Percentiles rank a stretch among this genome's conserved stretches.
Evolutionary conservation across 2,797 vertebrate species (phyloP).

Genomic region (Paramormyrops hopkinsi): DNA sequence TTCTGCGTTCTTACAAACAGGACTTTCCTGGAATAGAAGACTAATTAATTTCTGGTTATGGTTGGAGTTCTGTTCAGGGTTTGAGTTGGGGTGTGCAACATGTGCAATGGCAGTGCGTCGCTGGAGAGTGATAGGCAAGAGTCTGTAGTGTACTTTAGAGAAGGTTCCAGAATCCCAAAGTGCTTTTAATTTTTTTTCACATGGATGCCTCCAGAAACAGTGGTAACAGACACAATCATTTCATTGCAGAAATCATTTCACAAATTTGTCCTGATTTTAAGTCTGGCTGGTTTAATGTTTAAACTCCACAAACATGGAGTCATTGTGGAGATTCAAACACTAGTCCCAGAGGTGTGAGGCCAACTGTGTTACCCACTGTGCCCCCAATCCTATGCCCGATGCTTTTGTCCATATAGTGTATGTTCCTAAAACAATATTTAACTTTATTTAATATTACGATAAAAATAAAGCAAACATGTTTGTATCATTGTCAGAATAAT

Average conservation of each 20-base stretch:
- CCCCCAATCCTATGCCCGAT: neutral
- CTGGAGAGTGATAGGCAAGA: neutral
- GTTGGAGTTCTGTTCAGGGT: neutral
- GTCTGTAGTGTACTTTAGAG: neutral
- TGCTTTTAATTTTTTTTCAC: neutral
- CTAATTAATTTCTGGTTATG: neutral
- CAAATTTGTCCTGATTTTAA: neutral
- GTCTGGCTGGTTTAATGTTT: neutral
- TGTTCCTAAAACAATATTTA: neutral
- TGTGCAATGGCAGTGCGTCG: neutral
- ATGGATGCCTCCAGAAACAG: neutral
- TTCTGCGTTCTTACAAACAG: neutral
- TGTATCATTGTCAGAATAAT: neutral
- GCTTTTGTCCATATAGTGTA: neutral
- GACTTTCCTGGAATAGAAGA: neutral
- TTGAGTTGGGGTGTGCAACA: neutral
- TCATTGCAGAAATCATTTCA: neutral
- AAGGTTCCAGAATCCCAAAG: neutral
- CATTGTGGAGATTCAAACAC: neutral
- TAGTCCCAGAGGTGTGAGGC: neutral
- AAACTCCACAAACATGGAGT: neutral
- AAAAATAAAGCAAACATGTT: neutral
- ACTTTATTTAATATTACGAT: neutral
- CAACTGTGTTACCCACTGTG: neutral
- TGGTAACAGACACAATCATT: neutral